Evolutionary conservation across 2,888 invertebrate genomes (phyloP).

Genomic region (Heteropelma amictum): DNA sequence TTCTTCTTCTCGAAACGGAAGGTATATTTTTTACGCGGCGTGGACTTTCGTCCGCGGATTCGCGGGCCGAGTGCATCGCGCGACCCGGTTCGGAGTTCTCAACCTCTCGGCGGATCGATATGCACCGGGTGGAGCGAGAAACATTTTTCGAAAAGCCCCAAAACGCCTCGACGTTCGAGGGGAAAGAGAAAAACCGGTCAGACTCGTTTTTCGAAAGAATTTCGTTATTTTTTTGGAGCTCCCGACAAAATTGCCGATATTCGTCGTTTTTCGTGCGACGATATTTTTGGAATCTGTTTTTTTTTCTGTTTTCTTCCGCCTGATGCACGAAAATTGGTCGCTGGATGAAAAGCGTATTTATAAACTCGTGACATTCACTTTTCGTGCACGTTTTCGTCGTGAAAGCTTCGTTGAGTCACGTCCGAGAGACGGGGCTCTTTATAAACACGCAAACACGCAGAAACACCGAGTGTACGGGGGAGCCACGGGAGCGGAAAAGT

Average conservation of each 20-base stretch:
- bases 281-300: too few relatives aligned
- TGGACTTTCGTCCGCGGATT: too few relatives aligned
- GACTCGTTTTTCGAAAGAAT: slow-evolving; percentile 38
- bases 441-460: slow-evolving; percentile 11
- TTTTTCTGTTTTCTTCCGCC: too few relatives aligned
- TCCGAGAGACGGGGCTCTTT: slow-evolving; percentile 21
- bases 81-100: slow-evolving; percentile 54
- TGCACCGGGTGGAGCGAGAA: background rate
- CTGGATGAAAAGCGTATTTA: slow-evolving; percentile 37
- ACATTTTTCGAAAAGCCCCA: background rate
- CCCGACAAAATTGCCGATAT: too few relatives aligned
- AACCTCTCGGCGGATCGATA: slow-evolving; percentile 48
- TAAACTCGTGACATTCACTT: slow-evolving; percentile 49
- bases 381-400: slow-evolving; percentile 26
- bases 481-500: too few relatives aligned
- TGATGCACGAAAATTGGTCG: background rate
- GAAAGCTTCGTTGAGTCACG: slow-evolving; percentile 44
- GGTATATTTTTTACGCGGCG: too few relatives aligned
- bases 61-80: slow-evolving; percentile 19
- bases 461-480: slow-evolving; percentile 33
- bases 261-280: too few relatives aligned
- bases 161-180: background rate
- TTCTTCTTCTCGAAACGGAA: too few relatives aligned
- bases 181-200: slow-evolving; percentile 43
- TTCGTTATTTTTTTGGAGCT: too few relatives aligned